phyloP scores from a whole-genome alignment of 1,140 invertebrate genomes.

The Cardiocondyla obscurior region DNA sequence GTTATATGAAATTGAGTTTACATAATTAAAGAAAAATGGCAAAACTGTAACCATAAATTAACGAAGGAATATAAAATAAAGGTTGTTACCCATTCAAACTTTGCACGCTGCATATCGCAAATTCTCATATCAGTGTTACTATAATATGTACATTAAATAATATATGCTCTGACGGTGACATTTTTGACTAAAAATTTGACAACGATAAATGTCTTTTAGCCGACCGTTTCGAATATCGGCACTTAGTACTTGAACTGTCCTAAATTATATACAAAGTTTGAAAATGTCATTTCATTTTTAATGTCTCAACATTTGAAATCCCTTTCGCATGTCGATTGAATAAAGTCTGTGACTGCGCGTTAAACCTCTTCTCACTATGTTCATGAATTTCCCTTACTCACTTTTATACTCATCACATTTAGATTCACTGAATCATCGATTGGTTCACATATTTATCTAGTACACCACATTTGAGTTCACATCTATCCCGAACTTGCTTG shows the following conservation, averaged over 20 bases:
- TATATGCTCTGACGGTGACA: conserved; percentile 43
- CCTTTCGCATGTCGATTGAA: conserved; percentile 8
- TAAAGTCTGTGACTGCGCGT: neutral
- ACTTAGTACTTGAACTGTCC: conserved; percentile 51
- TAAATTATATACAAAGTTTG: conserved; percentile 56
- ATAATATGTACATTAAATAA: conserved; percentile 58
- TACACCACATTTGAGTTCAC: conserved; percentile 76
- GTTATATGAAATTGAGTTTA: neutral
- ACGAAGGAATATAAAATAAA: conserved; percentile 57
- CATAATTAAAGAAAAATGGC: conserved; percentile 3
- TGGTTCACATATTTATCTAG: conserved; percentile 52
- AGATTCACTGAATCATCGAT: conserved; percentile 49
- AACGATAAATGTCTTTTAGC: conserved; percentile 43
- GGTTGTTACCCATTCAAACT: conserved; percentile 59
- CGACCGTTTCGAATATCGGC: conserved; percentile 45
- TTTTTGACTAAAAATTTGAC: conserved; percentile 55
- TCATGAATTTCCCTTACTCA: conserved; percentile 50
- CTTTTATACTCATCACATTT: conserved; percentile 56
- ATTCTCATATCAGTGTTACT: conserved; percentile 54
- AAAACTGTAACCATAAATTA: conserved; percentile 16
- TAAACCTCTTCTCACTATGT: conserved; percentile 28
- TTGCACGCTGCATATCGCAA: conserved; percentile 61
- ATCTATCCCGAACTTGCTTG: conserved; percentile 63
- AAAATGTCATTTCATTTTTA: conserved; percentile 24
- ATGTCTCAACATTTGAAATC: conserved; percentile 32